phyloP scores from a whole-genome alignment of 1,140 invertebrate species.

The Patella vulgata region DNA sequence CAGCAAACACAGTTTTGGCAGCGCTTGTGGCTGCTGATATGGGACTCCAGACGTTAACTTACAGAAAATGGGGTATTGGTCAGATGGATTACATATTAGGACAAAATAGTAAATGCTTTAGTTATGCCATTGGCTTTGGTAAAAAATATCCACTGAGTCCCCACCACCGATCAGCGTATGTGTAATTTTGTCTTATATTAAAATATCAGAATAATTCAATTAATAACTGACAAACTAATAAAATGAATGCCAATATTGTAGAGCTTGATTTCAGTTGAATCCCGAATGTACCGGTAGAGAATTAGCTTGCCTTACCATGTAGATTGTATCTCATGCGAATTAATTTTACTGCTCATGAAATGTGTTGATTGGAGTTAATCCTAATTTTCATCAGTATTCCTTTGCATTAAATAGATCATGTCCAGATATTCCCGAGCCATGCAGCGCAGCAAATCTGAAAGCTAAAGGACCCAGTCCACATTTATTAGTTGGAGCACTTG shows the following conservation, averaged over 20 bases:
- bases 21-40: slow-evolving; percentile 49
- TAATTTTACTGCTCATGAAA: too few relatives aligned
- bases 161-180: slow-evolving; percentile 54
- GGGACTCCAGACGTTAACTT: slow-evolving; percentile 39
- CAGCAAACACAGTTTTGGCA: slow-evolving; percentile 51
- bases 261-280: too few relatives aligned
- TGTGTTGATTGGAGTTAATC: too few relatives aligned
- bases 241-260: too few relatives aligned
- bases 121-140: slow-evolving; percentile 76
- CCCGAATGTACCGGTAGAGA: too few relatives aligned
- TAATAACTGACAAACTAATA: too few relatives aligned
- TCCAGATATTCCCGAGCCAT: slow-evolving; percentile 15
- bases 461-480: slow-evolving; percentile 40
- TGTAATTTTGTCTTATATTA: neutral
- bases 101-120: slow-evolving; percentile 64
- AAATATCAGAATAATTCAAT: too few relatives aligned
- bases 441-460: slow-evolving; percentile 17
- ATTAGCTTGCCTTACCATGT: too few relatives aligned
- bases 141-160: slow-evolving; percentile 70
- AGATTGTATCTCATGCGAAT: too few relatives aligned
- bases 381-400: too few relatives aligned
- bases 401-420: slow-evolving; percentile 18
- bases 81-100: slow-evolving; percentile 76
- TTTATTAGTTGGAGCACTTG: slow-evolving; percentile 53
- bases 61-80: slow-evolving; percentile 70